phyloP scores from a whole-genome alignment of 1,140 invertebrate genomes.

The Ips nitidus region DNA sequence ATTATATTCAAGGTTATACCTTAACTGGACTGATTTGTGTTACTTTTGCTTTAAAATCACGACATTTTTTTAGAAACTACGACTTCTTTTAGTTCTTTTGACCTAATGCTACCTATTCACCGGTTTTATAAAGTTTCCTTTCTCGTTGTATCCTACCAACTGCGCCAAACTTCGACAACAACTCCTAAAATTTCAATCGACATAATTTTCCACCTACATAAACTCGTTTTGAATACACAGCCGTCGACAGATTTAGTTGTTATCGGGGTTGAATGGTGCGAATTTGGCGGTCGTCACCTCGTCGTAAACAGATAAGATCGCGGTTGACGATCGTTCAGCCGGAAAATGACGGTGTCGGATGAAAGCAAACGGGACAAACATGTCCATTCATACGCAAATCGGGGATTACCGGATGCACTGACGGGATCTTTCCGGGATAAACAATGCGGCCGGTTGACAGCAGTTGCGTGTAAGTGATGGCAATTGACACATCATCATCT shows the following conservation, averaged over 20 bases:
- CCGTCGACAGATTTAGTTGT: slow-evolving; percentile 17
- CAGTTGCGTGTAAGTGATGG: slow-evolving; percentile 7
- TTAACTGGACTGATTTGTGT: no score
- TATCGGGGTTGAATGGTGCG: slow-evolving; percentile 24
- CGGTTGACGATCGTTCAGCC: slow-evolving; percentile 17
- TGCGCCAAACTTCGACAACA: not conserved
- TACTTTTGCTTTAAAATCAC: no score
- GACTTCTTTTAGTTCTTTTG: not conserved
- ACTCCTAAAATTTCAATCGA: slow-evolving; percentile 6
- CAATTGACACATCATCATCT: slow-evolving; percentile 4
- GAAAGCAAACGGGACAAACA: slow-evolving; percentile 11
- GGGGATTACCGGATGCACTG: slow-evolving; percentile 20
- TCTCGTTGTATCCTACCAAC: not conserved
- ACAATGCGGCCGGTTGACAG: slow-evolving; percentile 15
- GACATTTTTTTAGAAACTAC: not conserved
- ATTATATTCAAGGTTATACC: no score
- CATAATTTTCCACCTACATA: slow-evolving; percentile 5
- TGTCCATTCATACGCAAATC: slow-evolving; percentile 29
- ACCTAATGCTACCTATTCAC: not conserved
- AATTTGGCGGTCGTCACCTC: slow-evolving; percentile 28
- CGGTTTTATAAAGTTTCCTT: not conserved
- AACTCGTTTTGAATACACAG: not conserved
- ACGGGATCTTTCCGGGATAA: slow-evolving; percentile 12
- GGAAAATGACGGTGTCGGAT: slow-evolving; percentile 32
- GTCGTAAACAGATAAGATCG: slow-evolving; percentile 24